phyloP scores from a whole-genome alignment of 2,797 vertebrate species.

The Urocyon cinereoargenteus region DNA sequence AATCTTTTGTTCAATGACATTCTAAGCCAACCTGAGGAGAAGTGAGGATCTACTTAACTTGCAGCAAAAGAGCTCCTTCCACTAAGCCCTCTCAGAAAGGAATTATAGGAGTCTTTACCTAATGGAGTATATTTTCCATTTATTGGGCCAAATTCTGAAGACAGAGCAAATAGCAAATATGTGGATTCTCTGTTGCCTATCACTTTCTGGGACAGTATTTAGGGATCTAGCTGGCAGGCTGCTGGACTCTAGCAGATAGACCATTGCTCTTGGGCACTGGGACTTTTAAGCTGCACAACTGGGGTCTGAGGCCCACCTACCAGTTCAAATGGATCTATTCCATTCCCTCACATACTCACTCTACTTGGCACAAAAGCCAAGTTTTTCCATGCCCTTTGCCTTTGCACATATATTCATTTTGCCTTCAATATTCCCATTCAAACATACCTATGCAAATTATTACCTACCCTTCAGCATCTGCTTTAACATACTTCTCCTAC shows the following conservation, averaged over 20 bases:
- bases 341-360: not conserved
- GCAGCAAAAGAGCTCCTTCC: not conserved
- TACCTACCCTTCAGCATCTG: not conserved
- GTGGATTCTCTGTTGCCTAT: not conserved
- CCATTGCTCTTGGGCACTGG: not conserved
- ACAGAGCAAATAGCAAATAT: not conserved
- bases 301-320: not conserved
- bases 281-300: not conserved
- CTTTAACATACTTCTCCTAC: not conserved
- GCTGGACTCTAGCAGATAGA: not conserved
- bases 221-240: not conserved
- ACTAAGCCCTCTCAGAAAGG: not conserved
- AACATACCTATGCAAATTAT: not conserved
- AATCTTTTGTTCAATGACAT: not conserved
- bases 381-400: not conserved
- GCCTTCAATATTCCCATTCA: not conserved
- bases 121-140: not conserved
- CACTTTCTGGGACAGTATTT: not conserved
- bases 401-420: constrained; percentile 12
- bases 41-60: not conserved
- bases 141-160: constrained; percentile 38
- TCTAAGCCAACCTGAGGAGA: not conserved
- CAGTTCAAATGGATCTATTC: not conserved
- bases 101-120: not conserved
- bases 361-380: not conserved